Conservation (phyloP, 2,888 invertebrate genomes). For the Drosophila kuntzei region DNA sequence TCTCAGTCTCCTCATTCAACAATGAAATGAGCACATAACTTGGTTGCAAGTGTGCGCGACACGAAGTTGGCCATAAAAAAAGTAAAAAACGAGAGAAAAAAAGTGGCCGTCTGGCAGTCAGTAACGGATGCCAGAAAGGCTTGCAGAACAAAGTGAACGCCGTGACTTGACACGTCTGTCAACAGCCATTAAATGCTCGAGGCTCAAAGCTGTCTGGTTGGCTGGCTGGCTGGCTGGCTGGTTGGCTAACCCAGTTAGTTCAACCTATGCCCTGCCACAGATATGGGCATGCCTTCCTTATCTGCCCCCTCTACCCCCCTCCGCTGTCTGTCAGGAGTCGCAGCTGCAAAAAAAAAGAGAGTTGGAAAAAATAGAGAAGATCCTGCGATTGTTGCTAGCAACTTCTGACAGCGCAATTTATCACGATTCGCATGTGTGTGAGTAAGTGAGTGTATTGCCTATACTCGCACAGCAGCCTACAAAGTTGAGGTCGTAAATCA, state of each 20-base stretch:
- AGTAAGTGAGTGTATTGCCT: constrained; percentile 55
- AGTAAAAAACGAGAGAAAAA: constrained; percentile 3
- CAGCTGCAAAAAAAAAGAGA: constrained; percentile 51
- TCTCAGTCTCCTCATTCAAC: constrained; percentile 26
- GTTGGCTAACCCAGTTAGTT: constrained; percentile 73
- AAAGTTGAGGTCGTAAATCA: constrained; percentile 82
- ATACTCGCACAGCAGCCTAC: constrained; percentile 66
- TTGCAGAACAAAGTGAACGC: constrained; percentile 58
- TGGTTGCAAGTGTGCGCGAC: constrained; percentile 52
- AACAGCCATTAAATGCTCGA: constrained; percentile 81
- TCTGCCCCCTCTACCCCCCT: background rate
- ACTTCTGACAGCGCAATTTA: constrained; percentile 84
- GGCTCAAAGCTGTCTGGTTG: constrained; percentile 46
- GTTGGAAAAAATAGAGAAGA: constrained; percentile 19
- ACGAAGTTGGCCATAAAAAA: constrained; percentile 72
- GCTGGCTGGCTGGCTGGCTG: constrained; percentile 42
- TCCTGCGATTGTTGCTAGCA: constrained; percentile 76
- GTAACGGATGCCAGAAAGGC: constrained; percentile 34
- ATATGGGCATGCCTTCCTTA: constrained; percentile 45
- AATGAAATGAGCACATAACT: constrained; percentile 76
- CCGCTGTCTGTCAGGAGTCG: constrained; percentile 32
- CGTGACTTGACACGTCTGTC: constrained; percentile 81
- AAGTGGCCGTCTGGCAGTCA: constrained; percentile 16
- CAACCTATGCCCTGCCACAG: constrained; percentile 73
- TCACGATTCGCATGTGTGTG: constrained; percentile 72